Base-by-base conservation (phyloP, 2,113 vertebrate genomes). In the Tor tambroides region DNA sequence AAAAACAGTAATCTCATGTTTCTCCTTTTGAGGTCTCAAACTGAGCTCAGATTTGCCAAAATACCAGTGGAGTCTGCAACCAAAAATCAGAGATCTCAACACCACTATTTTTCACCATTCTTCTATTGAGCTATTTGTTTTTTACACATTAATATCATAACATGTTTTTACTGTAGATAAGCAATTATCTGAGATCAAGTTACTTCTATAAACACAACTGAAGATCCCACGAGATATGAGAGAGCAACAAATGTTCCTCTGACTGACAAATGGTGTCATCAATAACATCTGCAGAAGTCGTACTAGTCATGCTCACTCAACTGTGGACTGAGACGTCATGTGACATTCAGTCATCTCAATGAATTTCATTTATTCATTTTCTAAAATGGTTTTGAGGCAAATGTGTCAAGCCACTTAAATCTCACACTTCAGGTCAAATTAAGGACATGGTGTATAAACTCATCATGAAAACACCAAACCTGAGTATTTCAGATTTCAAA, bases 281-380 rank as follows among this genome's bases (percentile, higher is more conserved):
- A 63, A 7, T 28, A 59, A 59, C 56, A n/a, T 59, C 56, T 59
- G n/a, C 63, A 67, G 49, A 54, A 54, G 14, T 59, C 7, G 8
- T 59, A 5, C 6, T 67, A 38, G 19, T 69, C 28, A 32, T 7
- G 8, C 6, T 71, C 17, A 10, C 6, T 71, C 30, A 71, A 9
- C 32, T 26, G 72, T 76, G 38, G 72, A 41, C 72, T n/a, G 12
- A 46, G 41, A 14, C 23, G 6, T 46, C 72, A 76, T 76, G 75
- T 78, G 46, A 78, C 46, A 51, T 28, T 26, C 46, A 19, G 46
- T 28, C n/a, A 9, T 51, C 26, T 78, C 43, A 78, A 32, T 19
- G n/a, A 28, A 30, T 28, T 78, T 30, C 3, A 78, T 78, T 76
- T 76, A 76, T 49, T 78, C 43, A 30, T 78, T 78, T 78, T 54